Base-by-base conservation (phyloP, 1,140 invertebrate species). In the Drosophila triauraria region DNA sequence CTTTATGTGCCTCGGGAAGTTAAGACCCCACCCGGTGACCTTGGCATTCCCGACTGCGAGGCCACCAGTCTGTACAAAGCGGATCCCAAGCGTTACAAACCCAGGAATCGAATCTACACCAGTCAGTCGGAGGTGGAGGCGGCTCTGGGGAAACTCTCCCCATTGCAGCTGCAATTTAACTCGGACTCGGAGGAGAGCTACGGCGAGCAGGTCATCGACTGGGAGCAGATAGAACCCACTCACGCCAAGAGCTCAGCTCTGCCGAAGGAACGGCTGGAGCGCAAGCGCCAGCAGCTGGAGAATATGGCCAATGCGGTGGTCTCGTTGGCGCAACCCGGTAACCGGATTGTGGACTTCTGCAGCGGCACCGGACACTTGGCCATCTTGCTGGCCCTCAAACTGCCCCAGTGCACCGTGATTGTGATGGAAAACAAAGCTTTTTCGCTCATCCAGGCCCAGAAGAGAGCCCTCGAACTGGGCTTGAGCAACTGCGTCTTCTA, bases 361-460 rank as follows among this genome's bases (percentile, higher is more conserved):
- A 97, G 97, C 82, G 98, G 98, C 4, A 96, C 97, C 78, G 98
- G 98, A 3, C 98, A 99, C 93, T 93, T 99, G 65, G 98, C 98
- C 5, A 96, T 99, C 75, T 83, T 98, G 5, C 88, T 99, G 42
- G 98, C 98, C 1, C 94, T 96, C 78, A 93, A 97, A 23, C 92
- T 98, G 44, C 98, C 97, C 8, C 85, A 95, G 12, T 96, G 96
- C 80, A 94, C 93, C 6, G 93, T 99, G 13, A 95, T 98, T 85
- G 93, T 99, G 25, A 93, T 99, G 50, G 98, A 99, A 92, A 99
- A 99, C 88, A 99, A 99, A 93, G 96, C 98, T 91, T 95, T 96
- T 71, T 98, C 98, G 1, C 84, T 99, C 48, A 90, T 94, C 4
- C 94, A 96, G 91, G 98, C 98, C 0, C 95, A 94, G 78, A 92